Evolutionary conservation across 2,888 invertebrate species (phyloP), one percentile per base, ranked within the genome.

Genomic region (Euphydryas editha): DNA sequence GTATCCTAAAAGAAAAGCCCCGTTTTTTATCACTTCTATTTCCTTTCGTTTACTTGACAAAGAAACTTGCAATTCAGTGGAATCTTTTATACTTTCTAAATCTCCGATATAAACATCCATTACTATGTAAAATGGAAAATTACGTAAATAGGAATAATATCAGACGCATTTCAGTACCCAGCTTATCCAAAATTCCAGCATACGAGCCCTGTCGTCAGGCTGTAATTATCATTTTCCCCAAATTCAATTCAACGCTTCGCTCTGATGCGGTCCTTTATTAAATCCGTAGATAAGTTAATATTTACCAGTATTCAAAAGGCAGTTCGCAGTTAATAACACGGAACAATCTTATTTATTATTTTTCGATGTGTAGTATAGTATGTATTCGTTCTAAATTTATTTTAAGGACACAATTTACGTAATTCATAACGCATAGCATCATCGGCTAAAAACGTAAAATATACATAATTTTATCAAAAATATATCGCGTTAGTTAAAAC

Each of bases 211-310:
- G 47, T 47, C 18, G 47, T 47, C 42, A n/a, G n/a, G 20, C 18
- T 47, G 54, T 54, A 54, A 36, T 54, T 54, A 54, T 54, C 54
- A 36, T 54, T 54, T 51, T 11, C 54, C 54, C 54, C 8, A 36
- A 54, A 54, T 54, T 54, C 54, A 54, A 54, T 54, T 54, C 54
- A 54, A 54, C 54, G 54, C 36, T n/a, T 24, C 51, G 51, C 24
- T 24, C 54, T 36, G 54, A 54, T 54, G 54, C 54, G 36, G 30
- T 54, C 54, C 54, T 54, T 54, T 54, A 54, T 54, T 54, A 54
- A 54, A 54, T 17, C 54, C 54, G n/a, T 54, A 30, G 30, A 54
- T 54, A 54, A 54, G 21, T 54, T 54, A 36, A 54, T 54, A 54
- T 36, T 54, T 30, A 54, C 21, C 36, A n/a, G 4, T 36, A 54